phyloP scores from a whole-genome alignment of 2,113 vertebrate genomes.

The Charadrius vociferus region DNA sequence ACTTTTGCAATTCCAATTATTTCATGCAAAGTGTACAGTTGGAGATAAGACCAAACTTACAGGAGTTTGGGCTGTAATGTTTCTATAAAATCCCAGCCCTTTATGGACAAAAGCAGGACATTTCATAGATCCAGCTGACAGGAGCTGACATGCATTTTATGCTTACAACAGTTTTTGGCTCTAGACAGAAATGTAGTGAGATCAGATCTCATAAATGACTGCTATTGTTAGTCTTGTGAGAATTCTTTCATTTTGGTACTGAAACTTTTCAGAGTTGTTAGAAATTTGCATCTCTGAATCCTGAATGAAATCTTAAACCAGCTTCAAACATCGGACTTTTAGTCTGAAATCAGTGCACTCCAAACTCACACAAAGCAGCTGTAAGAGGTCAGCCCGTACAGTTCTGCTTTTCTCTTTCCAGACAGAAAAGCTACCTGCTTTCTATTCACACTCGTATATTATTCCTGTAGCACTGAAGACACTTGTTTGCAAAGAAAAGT shows the following conservation, averaged over 20 bases:
- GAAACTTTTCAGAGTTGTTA: background rate
- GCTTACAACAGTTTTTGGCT: background rate
- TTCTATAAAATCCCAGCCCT: background rate
- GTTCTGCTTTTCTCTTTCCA: background rate
- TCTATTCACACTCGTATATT: background rate
- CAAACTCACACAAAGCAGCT: background rate
- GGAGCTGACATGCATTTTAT: background rate
- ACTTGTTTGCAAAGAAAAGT: background rate
- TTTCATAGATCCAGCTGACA: background rate
- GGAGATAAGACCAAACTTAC: background rate
- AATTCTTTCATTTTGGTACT: background rate
- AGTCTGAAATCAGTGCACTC: background rate
- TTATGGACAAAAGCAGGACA: background rate
- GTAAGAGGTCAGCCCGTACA: background rate
- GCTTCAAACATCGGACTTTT: background rate
- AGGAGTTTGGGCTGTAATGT: background rate
- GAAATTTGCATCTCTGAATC: background rate
- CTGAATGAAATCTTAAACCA: background rate
- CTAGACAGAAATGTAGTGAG: background rate
- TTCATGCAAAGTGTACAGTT: accelerated
- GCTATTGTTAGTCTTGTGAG: background rate
- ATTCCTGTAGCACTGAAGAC: background rate
- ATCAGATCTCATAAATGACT: background rate
- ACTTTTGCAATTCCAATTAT: background rate
- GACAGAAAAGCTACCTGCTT: background rate